These are phyloP conservation scores for Plumapathes pennacea DNA, from an alignment of 92 coral and sea anemone genomes.

Conservation along the genomic window DNA sequence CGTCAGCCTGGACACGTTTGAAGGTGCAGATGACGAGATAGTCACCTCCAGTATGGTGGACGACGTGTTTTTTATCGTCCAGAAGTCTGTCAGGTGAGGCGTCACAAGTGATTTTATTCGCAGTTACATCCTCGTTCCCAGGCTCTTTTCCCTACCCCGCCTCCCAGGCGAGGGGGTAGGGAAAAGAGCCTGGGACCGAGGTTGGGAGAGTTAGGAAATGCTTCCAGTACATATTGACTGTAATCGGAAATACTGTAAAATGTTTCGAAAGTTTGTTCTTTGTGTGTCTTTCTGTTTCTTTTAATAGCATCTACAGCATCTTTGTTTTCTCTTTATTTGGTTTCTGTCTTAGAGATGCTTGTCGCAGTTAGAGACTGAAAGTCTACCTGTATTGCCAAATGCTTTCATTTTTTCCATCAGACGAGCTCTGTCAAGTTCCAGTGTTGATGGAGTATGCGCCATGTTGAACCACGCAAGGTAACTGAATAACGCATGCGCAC, in stretches of 20 bases:
- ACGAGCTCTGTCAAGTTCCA: constrained; percentile 87
- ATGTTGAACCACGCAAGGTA: constrained; percentile 99
- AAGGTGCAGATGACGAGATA: constrained; percentile 81
- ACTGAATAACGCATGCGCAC: background rate
- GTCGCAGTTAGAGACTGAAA: background rate
- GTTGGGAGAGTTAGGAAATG: too few species aligned
- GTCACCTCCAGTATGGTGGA: constrained; percentile 99
- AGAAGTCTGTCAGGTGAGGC: constrained; percentile 82
- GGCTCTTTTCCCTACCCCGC: too few species aligned
- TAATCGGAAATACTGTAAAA: too few species aligned
- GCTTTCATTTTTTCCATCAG: constrained; percentile 19
- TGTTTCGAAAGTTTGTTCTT: too few species aligned
- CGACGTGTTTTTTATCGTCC: constrained; percentile 94
- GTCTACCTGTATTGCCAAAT: too few species aligned
- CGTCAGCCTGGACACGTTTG: constrained; percentile 79
- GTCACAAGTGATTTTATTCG: background rate
- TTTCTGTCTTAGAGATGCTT: background rate
- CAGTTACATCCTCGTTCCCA: too few species aligned
- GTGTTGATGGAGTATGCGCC: constrained; percentile 98
- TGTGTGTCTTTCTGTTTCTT: too few species aligned
- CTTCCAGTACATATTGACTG: too few species aligned
- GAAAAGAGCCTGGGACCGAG: too few species aligned
- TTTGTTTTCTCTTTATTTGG: too few species aligned
- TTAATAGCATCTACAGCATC: too few species aligned
- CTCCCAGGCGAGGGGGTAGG: too few species aligned